A percentile compares a stretch with the other conserved stretches of the same genome.
Conservation (phyloP, 2,113 vertebrate species). For the Tetrax tetrax region DNA sequence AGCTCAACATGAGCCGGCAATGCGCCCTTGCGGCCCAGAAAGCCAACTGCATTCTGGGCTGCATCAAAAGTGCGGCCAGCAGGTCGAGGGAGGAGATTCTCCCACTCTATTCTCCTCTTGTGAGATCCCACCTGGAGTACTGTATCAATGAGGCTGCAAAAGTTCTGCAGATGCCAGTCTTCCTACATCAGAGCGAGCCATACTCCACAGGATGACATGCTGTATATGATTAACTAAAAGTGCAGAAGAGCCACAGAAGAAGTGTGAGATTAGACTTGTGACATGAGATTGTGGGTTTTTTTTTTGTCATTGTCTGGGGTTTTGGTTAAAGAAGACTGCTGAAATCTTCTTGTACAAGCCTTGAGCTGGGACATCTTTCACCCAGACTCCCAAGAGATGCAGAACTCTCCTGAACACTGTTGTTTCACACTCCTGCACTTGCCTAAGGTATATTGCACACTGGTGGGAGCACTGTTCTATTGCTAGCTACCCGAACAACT, state of each 20-base stretch:
- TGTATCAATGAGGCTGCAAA: not conserved
- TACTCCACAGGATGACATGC: slow-evolving; percentile 4
- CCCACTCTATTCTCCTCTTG: too few species aligned
- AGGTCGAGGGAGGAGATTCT: too few species aligned
- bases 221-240: slow-evolving; percentile 35
- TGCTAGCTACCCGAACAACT: not conserved
- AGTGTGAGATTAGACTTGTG: slow-evolving; percentile 36
- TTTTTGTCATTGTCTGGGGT: not conserved
- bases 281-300: not conserved
- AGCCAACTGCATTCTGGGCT: too few species aligned
- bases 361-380: slow-evolving; percentile 20
- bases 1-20: too few species aligned
- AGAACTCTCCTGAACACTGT: slow-evolving; percentile 48
- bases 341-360: slow-evolving; percentile 13
- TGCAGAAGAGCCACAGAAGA: slow-evolving; percentile 23
- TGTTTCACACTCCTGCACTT: slow-evolving; percentile 16
- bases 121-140: too few species aligned
- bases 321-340: slow-evolving; percentile 40
- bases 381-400: slow-evolving; percentile 26
- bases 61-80: too few species aligned
- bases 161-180: slow-evolving; percentile 15
- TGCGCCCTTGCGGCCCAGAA: too few species aligned
- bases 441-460: not conserved
- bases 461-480: not conserved
- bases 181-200: slow-evolving; percentile 23